Percentiles rank a stretch among this genome's conserved stretches.
Evolutionary conservation across 2,888 invertebrate species (phyloP).

Genomic region (Drosophila nigricruria): DNA sequence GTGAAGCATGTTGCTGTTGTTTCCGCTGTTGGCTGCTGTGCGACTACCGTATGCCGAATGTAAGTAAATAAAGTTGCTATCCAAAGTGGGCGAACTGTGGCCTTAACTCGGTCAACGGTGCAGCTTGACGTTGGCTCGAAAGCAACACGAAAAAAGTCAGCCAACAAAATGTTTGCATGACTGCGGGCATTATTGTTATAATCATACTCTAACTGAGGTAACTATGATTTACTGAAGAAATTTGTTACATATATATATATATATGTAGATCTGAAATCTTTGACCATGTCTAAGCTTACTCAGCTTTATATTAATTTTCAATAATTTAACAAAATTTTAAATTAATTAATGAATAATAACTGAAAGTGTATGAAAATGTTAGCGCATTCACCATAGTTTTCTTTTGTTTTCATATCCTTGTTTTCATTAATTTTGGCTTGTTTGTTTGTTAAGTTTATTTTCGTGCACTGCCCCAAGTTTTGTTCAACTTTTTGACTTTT

Average conservation of each 20-base stretch:
- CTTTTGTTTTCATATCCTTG: constrained; percentile 9
- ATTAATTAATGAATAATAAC: neutral
- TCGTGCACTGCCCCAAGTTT: constrained; percentile 36
- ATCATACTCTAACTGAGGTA: neutral
- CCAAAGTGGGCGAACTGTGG: constrained; percentile 37
- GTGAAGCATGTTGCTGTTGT: constrained; percentile 18
- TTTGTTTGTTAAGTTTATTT: constrained; percentile 23
- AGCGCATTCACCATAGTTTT: neutral
- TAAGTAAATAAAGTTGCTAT: constrained; percentile 59
- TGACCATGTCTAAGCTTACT: too few relatives aligned
- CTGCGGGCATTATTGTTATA: constrained; percentile 52
- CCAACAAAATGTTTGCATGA: constrained; percentile 60
- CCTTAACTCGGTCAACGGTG: constrained; percentile 55
- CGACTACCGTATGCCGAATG: constrained; percentile 23
- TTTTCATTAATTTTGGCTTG: constrained; percentile 11
- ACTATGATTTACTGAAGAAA: neutral
- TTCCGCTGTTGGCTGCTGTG: constrained; percentile 21
- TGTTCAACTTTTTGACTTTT: constrained; percentile 25
- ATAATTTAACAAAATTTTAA: neutral
- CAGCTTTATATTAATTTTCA: too few relatives aligned
- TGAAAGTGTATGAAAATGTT: neutral
- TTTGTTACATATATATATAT: neutral
- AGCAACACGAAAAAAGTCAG: constrained; percentile 40
- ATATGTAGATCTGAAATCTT: neutral
- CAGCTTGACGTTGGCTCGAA: constrained; percentile 20